Evolutionary conservation across 1,140 invertebrate genomes (phyloP).

Genomic region (Theocolax elegans): DNA sequence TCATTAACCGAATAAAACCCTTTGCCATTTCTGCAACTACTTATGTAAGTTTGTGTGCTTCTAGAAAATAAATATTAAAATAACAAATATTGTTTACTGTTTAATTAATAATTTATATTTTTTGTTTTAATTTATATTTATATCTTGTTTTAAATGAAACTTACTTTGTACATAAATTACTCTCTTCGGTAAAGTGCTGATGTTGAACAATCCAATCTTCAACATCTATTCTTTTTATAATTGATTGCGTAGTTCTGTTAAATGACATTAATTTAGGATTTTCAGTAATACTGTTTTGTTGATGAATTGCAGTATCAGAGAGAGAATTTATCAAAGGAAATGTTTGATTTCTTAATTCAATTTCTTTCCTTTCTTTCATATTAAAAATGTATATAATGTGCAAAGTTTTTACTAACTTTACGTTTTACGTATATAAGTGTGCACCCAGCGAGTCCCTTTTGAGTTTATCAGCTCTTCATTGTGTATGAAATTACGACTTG

Average conservation of each 20-base stretch:
- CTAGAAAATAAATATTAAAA: slow-evolving; percentile 36
- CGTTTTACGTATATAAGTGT: too few relatives aligned
- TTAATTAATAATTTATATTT: slow-evolving; percentile 6
- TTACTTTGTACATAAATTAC: slow-evolving; percentile 24
- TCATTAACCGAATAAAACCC: slow-evolving; percentile 40
- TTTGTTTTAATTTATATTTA: slow-evolving; percentile 1
- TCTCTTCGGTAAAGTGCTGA: slow-evolving; percentile 28
- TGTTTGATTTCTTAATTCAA: too few relatives aligned
- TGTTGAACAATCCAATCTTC: slow-evolving; percentile 49
- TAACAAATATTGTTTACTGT: slow-evolving; percentile 4
- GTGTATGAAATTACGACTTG: too few relatives aligned
- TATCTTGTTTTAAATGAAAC: slow-evolving; percentile 33
- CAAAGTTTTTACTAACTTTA: too few relatives aligned
- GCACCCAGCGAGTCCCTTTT: too few relatives aligned
- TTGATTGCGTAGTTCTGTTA: background rate
- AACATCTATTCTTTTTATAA: slow-evolving; percentile 41
- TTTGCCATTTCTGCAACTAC: slow-evolving; percentile 33
- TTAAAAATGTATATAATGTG: too few relatives aligned
- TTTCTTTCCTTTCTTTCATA: too few relatives aligned
- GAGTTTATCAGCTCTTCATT: too few relatives aligned
- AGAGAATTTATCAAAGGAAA: too few relatives aligned
- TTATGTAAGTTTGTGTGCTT: slow-evolving; percentile 52
- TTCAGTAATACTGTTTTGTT: too few relatives aligned
- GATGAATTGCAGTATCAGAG: too few relatives aligned
- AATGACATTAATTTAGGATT: background rate